Evolutionary conservation across 2,888 invertebrate species (phyloP), one percentile per base, ranked within the genome.

Genomic region (Tetranychus truncatus): DNA sequence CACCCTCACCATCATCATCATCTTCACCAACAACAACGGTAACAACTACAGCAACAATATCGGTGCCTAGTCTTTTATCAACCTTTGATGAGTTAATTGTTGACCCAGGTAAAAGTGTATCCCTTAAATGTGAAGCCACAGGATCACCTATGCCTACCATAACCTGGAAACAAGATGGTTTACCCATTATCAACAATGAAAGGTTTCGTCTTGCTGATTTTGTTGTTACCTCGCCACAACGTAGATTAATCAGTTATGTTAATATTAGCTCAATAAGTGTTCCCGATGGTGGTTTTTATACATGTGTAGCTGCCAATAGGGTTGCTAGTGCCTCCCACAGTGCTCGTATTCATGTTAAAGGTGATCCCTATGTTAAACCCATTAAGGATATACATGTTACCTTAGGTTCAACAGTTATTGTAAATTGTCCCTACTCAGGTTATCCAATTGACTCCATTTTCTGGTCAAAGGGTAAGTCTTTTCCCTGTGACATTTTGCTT

Each of bases 341-440:
- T 18, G 80, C 79, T 6, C 79, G 80, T 73, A 76, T 83, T 18
- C 81, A 82, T 78, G 81, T 83, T 5, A 81, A 81, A 74, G 86
- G 86, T 79, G 81, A 83, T 74, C 86, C 85, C 0, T 82, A 82
- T 67, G 83, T 85, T 11, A 81, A 85, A 71, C 80, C 81, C 5
- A 83, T 85, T 79, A 80, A 81, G 44, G 85, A 86, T 79, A 80
- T 85, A 78, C 89, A 90, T 80, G 90, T 90, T 1, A 90, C 91
- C 79, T 89, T 91, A 79, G 89, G 89, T 76, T 87, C 88, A 78
- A 88, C 89, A 81, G 87, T 91, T 78, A 87, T 86, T 78, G 85
- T 92, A 79, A 87, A 88, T 79, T 92, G 92, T 82, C 91, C 91
- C 77, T 91, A 91, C 81, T 89, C 91, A 11, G 92, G 92, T 78